These are phyloP conservation scores for Ganaspis sp. DNA, from an alignment of 1,140 invertebrate genomes.

Conservation along the genomic window DNA sequence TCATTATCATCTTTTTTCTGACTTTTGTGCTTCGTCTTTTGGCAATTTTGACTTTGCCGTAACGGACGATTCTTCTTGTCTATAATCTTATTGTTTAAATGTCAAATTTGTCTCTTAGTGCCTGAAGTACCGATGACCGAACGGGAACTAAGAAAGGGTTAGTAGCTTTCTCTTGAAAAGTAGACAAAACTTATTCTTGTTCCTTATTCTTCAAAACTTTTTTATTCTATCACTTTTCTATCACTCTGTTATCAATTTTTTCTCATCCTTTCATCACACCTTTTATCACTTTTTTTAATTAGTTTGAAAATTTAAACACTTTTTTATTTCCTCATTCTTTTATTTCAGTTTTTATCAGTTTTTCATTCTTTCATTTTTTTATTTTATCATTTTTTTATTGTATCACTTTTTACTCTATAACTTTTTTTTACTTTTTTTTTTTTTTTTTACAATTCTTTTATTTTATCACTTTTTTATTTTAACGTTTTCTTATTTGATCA, in stretches of 20 bases:
- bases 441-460: too few species aligned
- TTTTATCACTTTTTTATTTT: too few species aligned
- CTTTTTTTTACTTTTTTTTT: too few species aligned
- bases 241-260: too few species aligned
- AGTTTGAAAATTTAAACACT: constrained; percentile 32
- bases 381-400: too few species aligned
- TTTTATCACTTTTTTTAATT: too few species aligned
- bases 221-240: background rate
- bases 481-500: background rate
- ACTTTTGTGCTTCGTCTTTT: constrained; percentile 35
- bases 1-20: constrained; percentile 27
- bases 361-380: too few species aligned
- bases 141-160: constrained; percentile 71
- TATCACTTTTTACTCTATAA: too few species aligned
- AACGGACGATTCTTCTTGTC: constrained; percentile 8
- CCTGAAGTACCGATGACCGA: constrained; percentile 67
- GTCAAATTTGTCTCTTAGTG: constrained; percentile 64
- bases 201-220: background rate
- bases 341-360: background rate
- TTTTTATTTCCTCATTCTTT: constrained; percentile 59
- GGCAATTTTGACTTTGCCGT: constrained; percentile 35
- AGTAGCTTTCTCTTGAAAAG: constrained; percentile 50
- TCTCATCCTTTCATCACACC: too few species aligned
- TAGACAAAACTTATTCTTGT: background rate
- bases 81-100: constrained; percentile 52